Evolutionary conservation across 2,797 vertebrate species (phyloP), one percentile per base, ranked within the genome.

Genomic region (Euthynnus affinis): DNA sequence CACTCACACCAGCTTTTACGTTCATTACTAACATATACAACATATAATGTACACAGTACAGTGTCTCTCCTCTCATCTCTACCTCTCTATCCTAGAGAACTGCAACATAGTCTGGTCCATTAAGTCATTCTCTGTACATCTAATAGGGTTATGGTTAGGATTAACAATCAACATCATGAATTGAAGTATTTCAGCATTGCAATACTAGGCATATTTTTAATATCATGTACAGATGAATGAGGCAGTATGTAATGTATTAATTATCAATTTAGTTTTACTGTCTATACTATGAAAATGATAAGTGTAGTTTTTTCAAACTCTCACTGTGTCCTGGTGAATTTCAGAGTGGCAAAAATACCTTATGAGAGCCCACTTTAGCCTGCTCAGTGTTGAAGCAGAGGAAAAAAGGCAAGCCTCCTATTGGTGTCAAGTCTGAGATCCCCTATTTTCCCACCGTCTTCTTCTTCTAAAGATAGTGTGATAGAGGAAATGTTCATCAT

Each of bases 361-460:
- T 81, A 97, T 97, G 96, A 93, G 29, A 32, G 29, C 29, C 29
- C 29, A 5, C 29, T 32, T 32, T 32, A 32, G 29, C 4, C 94
- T 97, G 44, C 97, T 96, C 18, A 97, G 96, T 8, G 97, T 97
- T 52, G 97, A 97, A 91, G 97, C 96, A 0, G 97, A 98, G 89
- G 97, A 97, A 87, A 97, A 97, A 97, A 79, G 97, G 96, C 60
- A 96, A 97, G 78, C 96, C 97, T 4, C 97, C 96, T 0, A 97
- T 97, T 72, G 97, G 96, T 0, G 96, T 98, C 0, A 97, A 97
- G 91, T 98, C 97, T 73, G 96, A 97, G 90, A 97, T 97, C 78
- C 96, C 97, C 0, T 97, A 97, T 87, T 97, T 98, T 89, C 97
- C 97, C 78, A 97, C 96, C 37, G n/a, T n/a, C n/a, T n/a, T 97